Base-by-base conservation (phyloP, 2,797 vertebrate species). In the Urosaurus nigricauda region DNA sequence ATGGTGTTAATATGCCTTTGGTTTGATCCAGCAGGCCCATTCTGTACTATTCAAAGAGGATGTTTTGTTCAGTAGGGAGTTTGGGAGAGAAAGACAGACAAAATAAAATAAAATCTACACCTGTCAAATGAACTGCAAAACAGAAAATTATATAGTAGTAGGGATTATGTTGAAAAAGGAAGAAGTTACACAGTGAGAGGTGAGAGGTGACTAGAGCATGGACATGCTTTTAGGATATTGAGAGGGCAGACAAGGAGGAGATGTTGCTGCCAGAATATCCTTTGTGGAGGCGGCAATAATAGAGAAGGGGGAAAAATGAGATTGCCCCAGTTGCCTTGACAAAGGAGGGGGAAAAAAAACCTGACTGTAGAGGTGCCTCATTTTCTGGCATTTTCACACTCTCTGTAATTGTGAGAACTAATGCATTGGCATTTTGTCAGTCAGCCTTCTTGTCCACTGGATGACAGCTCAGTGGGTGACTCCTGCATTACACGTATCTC, bases 371-470 rank as follows among this genome's bases (percentile, higher is more conserved):
- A 79, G 43, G 17, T 0, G 12, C 47, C 24, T 43, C 12, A 5
- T 84, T 87, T 77, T 13, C 58, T 5, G 53, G 26, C 78, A 2
- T 58, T 87, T 77, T 47, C 13, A 58, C 2, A 2, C 43, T 63
- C 43, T 63, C 19, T 40, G 21, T 19, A 43, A 26, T 43, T 21
- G 53, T 24, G n/a, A 56, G 63, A 80, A 81, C n/a, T 9, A n/a
- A 51, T 73, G 86, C 71, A 9, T 37, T 83, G 2, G 85, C 87
- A 75, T 53, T 82, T 81, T n/a, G 53, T 84, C 51, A 35, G 21
- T 71, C 79, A 87, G 87, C 32, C 35, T 53, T 87, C 77, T 71
- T 3, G n/a, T 85, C 5, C 5, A 11, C 43, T 85, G 58, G 93
- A 78, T 29, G 68, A 53, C 47, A 87, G 79, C 73, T 84, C 84